Base-by-base conservation (phyloP, 2,113 vertebrate species). In the Pitta sordida region DNA sequence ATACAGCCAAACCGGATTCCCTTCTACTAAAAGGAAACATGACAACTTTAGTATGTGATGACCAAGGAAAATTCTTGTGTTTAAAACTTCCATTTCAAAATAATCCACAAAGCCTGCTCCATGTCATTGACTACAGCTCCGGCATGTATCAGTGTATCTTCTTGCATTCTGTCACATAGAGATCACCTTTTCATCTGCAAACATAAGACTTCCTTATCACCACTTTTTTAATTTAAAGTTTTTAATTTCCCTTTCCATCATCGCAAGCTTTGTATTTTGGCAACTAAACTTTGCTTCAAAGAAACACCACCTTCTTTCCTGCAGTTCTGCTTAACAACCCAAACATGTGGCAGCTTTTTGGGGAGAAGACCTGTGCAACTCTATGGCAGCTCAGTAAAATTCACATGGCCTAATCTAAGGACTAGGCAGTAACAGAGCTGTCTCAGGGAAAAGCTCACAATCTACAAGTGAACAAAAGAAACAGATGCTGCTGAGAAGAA, bases 331-430 rank as follows among this genome's bases (percentile, higher is more conserved):
- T 32, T 77, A 55, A 69, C 0, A 11, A 88, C 22, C 23, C 62
- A 83, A 85, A 76, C 3, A 10, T 2, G 5, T 15, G 32, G 49
- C 23, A 63, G 39, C 37, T 63, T 70, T 83, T 21, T 36, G 19
- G 37, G 8, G 34, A 73, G 49, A 23, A 80, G 20, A 88, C 7
- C 29, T 36, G 17, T 27, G 46, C 34, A 77, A 46, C 29, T 67
- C 9, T 7, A 55, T 1, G 3, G 36, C 27, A 90, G 49, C 15
- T 60, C 39, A 77, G 46, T 24, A 51, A 80, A 79, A 86, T 79
- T 64, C 37, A 58, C 0, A 0, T 30, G n/a, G 2, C 7, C 52
- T 73, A 12, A 73, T 30, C 23, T 4, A 3, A 30, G 30, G 39
- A 39, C 26, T 11, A 63, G 67, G 41, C 59, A 77, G 36, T 41